These are phyloP conservation scores for Drosophila melanica DNA, from an alignment of 1,140 invertebrate species.

Conservation along the genomic window DNA sequence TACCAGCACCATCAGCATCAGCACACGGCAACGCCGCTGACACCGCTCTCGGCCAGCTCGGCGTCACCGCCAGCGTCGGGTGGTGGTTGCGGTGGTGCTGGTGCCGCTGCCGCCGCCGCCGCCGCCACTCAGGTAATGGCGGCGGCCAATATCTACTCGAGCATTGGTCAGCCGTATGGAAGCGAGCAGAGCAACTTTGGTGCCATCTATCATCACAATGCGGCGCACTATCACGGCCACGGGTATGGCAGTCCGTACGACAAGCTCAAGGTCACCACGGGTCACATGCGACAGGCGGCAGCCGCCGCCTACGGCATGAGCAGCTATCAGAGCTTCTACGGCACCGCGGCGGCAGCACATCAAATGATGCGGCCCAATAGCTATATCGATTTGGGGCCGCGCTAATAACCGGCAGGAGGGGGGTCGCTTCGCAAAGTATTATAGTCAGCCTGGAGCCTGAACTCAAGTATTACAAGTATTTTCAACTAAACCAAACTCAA, in stretches of 20 bases:
- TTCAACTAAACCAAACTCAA: slow-evolving; percentile 35
- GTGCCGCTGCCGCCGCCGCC: slow-evolving; percentile 15
- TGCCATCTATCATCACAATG: slow-evolving; percentile 84
- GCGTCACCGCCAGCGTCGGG: slow-evolving; percentile 15
- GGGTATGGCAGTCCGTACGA: slow-evolving; percentile 79
- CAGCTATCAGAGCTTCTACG: slow-evolving; percentile 79
- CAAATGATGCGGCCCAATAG: slow-evolving; percentile 82
- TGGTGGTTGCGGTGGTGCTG: background rate
- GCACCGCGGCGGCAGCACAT: slow-evolving; percentile 64
- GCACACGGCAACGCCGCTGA: slow-evolving; percentile 53
- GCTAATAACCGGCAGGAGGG: slow-evolving; percentile 31
- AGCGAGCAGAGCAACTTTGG: slow-evolving; percentile 85
- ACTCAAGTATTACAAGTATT: slow-evolving; percentile 75
- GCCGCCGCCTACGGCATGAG: slow-evolving; percentile 72
- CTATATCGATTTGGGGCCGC: slow-evolving; percentile 81
- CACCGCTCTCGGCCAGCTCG: slow-evolving; percentile 57
- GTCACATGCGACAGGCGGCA: slow-evolving; percentile 67
- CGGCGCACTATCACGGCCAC: slow-evolving; percentile 66
- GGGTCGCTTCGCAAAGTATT: slow-evolving; percentile 29
- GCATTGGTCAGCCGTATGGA: slow-evolving; percentile 84
- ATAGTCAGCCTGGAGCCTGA: slow-evolving; percentile 30
- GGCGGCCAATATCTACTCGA: slow-evolving; percentile 73
- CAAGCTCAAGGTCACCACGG: slow-evolving; percentile 74
- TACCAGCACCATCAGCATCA: slow-evolving; percentile 55
- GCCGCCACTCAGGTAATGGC: slow-evolving; percentile 54